Evolutionary conservation across 2,113 vertebrate species (phyloP).

Genomic region (Percopsis transmontana): DNA sequence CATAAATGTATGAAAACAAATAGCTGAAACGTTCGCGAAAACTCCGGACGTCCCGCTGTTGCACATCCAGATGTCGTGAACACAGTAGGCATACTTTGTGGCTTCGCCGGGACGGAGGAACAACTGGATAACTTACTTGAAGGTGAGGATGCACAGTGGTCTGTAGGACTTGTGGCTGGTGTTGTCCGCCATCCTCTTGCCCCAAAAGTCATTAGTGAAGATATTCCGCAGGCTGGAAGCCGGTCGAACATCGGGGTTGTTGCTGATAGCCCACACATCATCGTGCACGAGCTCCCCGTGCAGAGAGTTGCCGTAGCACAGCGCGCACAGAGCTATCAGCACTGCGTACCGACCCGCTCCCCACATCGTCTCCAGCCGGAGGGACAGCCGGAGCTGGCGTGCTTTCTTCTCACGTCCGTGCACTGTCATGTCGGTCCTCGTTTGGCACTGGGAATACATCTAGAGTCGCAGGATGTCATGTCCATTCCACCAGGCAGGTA

Average conservation of each 20-base stretch:
- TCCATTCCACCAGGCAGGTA: constrained; percentile 49
- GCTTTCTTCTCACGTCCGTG: constrained; percentile 47
- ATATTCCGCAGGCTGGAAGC: constrained; percentile 80
- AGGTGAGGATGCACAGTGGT: constrained; percentile 92
- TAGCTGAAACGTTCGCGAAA: neutral
- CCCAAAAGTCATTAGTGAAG: constrained; percentile 96
- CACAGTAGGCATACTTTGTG: too few species aligned
- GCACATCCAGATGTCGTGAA: neutral
- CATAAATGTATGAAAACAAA: neutral
- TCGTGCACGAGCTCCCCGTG: constrained; percentile 95
- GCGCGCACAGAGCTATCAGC: constrained; percentile 77
- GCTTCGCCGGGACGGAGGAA: neutral
- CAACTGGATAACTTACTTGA: constrained; percentile 82
- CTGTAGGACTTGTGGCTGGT: constrained; percentile 98
- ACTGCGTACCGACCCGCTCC: constrained; percentile 57
- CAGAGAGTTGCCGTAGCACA: constrained; percentile 89
- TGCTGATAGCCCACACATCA: constrained; percentile 95
- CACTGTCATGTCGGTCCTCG: constrained; percentile 74
- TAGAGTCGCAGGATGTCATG: constrained; percentile 19
- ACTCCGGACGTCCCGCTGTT: neutral
- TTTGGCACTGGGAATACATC: constrained; percentile 26
- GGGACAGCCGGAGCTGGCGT: constrained; percentile 25
- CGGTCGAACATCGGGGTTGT: constrained; percentile 90
- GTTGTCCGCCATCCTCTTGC: constrained; percentile 92
- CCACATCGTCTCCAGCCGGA: constrained; percentile 36